Base-by-base conservation (phyloP, 2,797 vertebrate genomes). In the Acanthornis magna region DNA sequence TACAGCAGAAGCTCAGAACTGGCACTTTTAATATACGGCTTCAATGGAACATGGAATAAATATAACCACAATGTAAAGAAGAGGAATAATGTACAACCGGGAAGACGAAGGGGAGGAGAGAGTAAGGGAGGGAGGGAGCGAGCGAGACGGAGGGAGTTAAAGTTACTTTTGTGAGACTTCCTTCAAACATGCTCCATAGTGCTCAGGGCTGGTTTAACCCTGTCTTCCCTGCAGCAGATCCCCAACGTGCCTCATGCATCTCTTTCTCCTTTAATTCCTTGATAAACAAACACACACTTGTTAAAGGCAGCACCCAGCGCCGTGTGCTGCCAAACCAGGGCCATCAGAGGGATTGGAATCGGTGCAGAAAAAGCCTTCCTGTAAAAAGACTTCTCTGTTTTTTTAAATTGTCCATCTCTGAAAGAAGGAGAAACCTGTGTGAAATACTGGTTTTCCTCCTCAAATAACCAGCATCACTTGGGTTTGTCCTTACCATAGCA, bases 91-190 rank as follows among this genome's bases (percentile, higher is more conserved):
- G 75, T 95, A 83, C 87, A 85, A 43, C 78, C 0, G 10, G 57
- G 92, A 95, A 90, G 87, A 92, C 7, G 82, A 96, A 96, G 83
- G 95, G 92, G 95, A 92, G 88, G 94, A 78, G 93, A 88, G 54
- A 89, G 87, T 15, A 65, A 94, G 81, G 78, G 96, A 96, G 95
- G 79, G 93, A 97, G 92, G 4, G 32, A 84, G 88, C 1, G 36
- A 94, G 93, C 57, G 91, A 97, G 96, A 94, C 79, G 1, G 96
- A 96, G 91, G 71, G 95, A 96, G 95, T 95, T 97, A 97, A 97
- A 97, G 91, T 97, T 95, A 97, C 97, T 97, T 96, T 93, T 96
- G 92, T 96, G 97, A 97, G 96, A 96, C 87, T 97, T 97, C 95
- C 83, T 94, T 96, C 96, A 95, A 97, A 94, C 94, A 81, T 85